Conservation (phyloP, 2,888 invertebrate genomes). For the Pediacus dermestoides region DNA sequence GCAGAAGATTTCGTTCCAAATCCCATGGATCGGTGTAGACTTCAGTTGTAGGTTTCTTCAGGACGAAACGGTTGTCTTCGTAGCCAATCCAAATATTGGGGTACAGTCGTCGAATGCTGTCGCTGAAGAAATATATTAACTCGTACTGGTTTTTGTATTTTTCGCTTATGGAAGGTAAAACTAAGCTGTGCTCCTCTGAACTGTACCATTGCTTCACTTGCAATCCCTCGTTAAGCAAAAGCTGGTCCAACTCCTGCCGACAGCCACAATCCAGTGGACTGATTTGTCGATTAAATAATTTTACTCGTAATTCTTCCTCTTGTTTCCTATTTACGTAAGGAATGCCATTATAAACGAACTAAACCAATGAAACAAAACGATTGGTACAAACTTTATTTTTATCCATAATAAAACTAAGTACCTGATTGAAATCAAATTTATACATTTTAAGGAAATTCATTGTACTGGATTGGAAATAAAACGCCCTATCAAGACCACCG, state of each 20-base stretch:
- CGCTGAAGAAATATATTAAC: slow-evolving; percentile 58
- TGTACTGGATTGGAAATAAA: slow-evolving; percentile 62
- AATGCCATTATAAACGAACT: slow-evolving; percentile 68
- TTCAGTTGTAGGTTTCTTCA: slow-evolving; percentile 44
- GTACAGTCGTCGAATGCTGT: slow-evolving; percentile 56
- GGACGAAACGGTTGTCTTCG: too few relatives aligned
- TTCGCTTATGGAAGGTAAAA: slow-evolving; percentile 29
- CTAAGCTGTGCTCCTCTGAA: slow-evolving; percentile 33
- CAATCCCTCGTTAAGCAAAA: slow-evolving; percentile 42
- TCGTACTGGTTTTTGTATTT: slow-evolving; percentile 50
- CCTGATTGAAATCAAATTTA: slow-evolving; percentile 75
- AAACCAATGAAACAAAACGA: slow-evolving; percentile 28
- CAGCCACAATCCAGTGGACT: slow-evolving; percentile 32
- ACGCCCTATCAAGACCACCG: slow-evolving; percentile 58
- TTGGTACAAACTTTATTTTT: slow-evolving; percentile 7
- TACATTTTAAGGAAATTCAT: slow-evolving; percentile 61
- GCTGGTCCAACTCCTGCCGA: slow-evolving; percentile 20
- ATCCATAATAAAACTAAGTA: slow-evolving; percentile 37
- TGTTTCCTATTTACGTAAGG: slow-evolving; percentile 62
- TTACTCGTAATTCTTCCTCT: slow-evolving; percentile 42
- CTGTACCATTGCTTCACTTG: slow-evolving; percentile 45
- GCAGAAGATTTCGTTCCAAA: slow-evolving; percentile 49
- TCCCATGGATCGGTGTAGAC: too few relatives aligned
- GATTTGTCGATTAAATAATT: too few relatives aligned
- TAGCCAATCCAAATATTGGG: slow-evolving; percentile 42